These are phyloP conservation scores for Alectoris magna DNA, from an alignment of 2,797 vertebrate species.

Conservation along the genomic window DNA sequence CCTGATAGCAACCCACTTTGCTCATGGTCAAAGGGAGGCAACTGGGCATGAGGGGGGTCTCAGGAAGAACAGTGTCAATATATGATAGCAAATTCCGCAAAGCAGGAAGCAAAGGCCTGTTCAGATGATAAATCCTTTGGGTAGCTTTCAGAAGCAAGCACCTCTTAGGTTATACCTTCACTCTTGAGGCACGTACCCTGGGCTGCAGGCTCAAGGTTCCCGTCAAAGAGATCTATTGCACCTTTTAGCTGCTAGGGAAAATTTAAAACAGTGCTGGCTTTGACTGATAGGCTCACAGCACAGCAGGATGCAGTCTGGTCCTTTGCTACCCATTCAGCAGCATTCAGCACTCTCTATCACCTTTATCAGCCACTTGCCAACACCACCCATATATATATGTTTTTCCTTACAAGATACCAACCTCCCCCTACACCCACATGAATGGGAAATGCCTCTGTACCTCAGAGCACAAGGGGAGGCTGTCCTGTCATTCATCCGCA, in stretches of 20 bases:
- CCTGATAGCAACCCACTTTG: rapidly evolving
- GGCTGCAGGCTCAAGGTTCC: background rate
- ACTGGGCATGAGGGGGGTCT: background rate
- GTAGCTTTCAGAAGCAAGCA: background rate
- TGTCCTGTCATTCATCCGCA: background rate
- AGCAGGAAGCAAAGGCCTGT: background rate
- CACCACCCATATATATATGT: background rate
- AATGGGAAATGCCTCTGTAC: background rate
- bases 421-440: background rate
- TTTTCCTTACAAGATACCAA: background rate
- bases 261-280: background rate
- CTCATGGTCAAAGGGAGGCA: background rate
- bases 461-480: background rate
- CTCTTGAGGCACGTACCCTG: background rate
- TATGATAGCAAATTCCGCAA: background rate
- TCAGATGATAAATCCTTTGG: background rate
- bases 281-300: background rate
- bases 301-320: background rate
- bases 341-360: background rate
- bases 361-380: background rate
- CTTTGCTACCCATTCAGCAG: background rate
- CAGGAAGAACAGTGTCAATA: background rate
- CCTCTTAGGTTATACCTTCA: background rate
- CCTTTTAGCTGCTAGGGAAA: background rate
- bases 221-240: background rate